A percentile compares a stretch with the other conserved stretches of the same genome.
Conservation (phyloP, 2,888 invertebrate genomes). For the Serrognathus titanus region DNA sequence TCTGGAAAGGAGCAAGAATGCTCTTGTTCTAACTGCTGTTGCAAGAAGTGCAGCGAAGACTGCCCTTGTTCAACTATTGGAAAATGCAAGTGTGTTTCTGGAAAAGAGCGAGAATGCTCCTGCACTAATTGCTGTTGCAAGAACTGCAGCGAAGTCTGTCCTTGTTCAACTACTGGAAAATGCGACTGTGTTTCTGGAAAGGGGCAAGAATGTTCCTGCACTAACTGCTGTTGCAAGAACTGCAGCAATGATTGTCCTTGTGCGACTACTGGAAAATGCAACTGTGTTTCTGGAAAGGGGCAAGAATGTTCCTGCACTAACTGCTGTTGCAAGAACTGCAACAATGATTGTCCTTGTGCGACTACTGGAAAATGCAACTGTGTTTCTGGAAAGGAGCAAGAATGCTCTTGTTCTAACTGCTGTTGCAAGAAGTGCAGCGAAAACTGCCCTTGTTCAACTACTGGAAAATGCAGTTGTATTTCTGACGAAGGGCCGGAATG, state of each 20-base stretch:
- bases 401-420: constrained; percentile 8
- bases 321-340: neutral
- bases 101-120: neutral
- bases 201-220: constrained; percentile 6
- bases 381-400: constrained; percentile 6
- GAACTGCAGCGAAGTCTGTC: constrained; percentile 3
- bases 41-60: neutral
- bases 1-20: neutral
- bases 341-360: neutral
- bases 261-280: neutral
- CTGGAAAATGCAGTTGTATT: neutral
- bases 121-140: constrained; percentile 6
- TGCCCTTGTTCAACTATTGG: neutral
- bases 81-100: neutral
- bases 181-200: constrained; percentile 14
- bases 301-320: neutral
- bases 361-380: constrained; percentile 8
- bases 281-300: neutral
- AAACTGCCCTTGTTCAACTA: constrained; percentile 1
- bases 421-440: constrained; percentile 2
- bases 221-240: constrained; percentile 3
- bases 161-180: neutral
- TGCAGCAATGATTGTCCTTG: neutral
- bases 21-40: neutral
- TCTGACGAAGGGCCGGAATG: constrained; percentile 7